These are phyloP conservation scores for Meghimatium bilineatum DNA, from an alignment of 2,888 invertebrate species.

Conservation along the genomic window DNA sequence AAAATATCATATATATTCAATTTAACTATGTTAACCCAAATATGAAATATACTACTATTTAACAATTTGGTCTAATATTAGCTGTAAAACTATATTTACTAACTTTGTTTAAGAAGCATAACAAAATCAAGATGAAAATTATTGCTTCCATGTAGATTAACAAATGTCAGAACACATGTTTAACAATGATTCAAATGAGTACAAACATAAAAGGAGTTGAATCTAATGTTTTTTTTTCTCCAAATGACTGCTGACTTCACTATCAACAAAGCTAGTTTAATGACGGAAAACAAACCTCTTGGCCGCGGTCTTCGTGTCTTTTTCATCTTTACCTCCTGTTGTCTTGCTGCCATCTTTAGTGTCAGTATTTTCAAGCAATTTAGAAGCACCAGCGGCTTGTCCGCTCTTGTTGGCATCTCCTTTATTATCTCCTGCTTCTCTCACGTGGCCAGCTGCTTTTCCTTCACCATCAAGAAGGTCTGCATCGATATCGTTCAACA, in stretches of 20 bases:
- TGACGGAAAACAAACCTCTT: conserved; percentile 55
- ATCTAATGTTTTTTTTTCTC: conserved; percentile 3
- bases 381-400: conserved; percentile 34
- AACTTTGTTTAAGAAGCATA: background rate
- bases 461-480: conserved; percentile 65
- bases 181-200: background rate
- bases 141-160: background rate
- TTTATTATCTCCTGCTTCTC: conserved; percentile 30
- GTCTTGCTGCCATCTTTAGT: conserved; percentile 58
- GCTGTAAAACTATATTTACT: no score
- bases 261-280: conserved; percentile 48
- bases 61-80: no score
- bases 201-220: conserved; percentile 5
- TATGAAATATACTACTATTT: no score
- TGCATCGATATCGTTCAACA: conserved; percentile 75
- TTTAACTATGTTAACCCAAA: no score
- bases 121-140: background rate
- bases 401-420: conserved; percentile 37
- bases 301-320: conserved; percentile 62
- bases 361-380: conserved; percentile 55
- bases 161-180: background rate
- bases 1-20: no score
- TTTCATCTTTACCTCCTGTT: conserved; percentile 62
- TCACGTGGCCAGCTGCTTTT: conserved; percentile 42
- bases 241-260: conserved; percentile 35